Conservation (phyloP, 1,140 invertebrate genomes). For the Arion vulgaris region DNA sequence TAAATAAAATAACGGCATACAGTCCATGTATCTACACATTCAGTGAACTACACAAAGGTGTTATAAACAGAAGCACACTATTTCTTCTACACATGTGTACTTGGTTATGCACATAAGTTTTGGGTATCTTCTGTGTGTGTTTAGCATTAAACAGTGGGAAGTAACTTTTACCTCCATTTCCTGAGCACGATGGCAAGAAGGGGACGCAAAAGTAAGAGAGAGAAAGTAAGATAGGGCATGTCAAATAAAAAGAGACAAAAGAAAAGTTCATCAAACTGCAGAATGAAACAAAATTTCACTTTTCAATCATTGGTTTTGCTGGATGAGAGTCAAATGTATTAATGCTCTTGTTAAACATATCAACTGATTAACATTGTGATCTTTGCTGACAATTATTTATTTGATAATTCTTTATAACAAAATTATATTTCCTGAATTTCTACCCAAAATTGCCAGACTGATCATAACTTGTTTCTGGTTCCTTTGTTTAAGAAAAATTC, state of each 20-base stretch:
- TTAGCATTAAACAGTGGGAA: background rate
- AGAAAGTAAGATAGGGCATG: background rate
- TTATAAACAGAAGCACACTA: background rate
- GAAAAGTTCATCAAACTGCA: background rate
- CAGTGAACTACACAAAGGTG: slow-evolving; percentile 1
- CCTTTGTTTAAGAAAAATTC: no score
- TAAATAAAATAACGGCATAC: background rate
- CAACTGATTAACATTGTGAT: no score
- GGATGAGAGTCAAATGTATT: no score
- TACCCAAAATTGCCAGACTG: no score
- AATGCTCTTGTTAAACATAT: no score
- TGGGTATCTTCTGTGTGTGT: background rate
- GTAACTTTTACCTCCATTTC: slow-evolving; percentile 21
- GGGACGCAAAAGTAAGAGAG: background rate
- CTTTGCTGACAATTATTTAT: no score
- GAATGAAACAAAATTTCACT: background rate
- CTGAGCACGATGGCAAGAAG: slow-evolving; percentile 9
- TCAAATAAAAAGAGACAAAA: background rate
- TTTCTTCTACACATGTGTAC: slow-evolving; percentile 11
- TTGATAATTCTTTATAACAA: no score
- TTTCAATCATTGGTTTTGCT: no score
- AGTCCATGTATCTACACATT: background rate
- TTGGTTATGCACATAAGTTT: background rate
- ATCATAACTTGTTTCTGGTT: no score
- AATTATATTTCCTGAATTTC: no score